Conservation (phyloP, 2,888 invertebrate genomes). For the Psococerastis gibbosa region DNA sequence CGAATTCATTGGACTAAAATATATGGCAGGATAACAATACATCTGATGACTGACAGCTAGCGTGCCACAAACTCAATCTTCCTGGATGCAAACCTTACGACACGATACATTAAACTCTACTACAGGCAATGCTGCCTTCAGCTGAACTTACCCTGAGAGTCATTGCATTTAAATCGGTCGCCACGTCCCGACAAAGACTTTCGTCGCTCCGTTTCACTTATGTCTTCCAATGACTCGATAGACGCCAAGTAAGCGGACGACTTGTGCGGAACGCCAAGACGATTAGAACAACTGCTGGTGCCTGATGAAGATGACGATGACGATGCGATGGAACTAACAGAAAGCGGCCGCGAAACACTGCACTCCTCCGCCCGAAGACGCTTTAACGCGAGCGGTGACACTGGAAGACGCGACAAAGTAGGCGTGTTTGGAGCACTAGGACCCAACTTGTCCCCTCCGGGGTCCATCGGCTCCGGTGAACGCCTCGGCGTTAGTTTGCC, state of each 20-base stretch:
- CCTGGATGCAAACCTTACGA: too few relatives aligned
- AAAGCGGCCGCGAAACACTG: conserved; percentile 45
- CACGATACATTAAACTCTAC: too few relatives aligned
- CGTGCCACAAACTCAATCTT: too few relatives aligned
- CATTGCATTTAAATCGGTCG: conserved; percentile 32
- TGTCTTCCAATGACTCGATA: conserved; percentile 69
- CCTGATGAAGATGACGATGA: conserved; percentile 26
- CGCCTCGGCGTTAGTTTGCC: too few relatives aligned
- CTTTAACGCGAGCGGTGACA: conserved; percentile 46
- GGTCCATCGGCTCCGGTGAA: conserved; percentile 6
- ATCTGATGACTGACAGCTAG: too few relatives aligned
- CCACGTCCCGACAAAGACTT: conserved; percentile 12
- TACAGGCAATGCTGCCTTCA: too few relatives aligned
- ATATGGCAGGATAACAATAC: too few relatives aligned
- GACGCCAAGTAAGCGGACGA: conserved; percentile 64
- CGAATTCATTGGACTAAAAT: too few relatives aligned
- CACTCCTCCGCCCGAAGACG: conserved; percentile 26
- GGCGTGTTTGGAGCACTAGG: not conserved
- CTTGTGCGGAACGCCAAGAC: conserved; percentile 32
- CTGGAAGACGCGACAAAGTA: conserved; percentile 51
- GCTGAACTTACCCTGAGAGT: conserved; percentile 26
- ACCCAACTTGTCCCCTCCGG: conserved; percentile 7
- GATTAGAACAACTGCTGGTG: conserved; percentile 37
- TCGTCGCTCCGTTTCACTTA: conserved; percentile 19
- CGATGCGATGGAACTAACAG: conserved; percentile 59